Percentiles rank a stretch among this genome's conserved stretches.
Evolutionary conservation across 2,113 vertebrate genomes (phyloP).

Genomic region (Amblyopsis rosae): DNA sequence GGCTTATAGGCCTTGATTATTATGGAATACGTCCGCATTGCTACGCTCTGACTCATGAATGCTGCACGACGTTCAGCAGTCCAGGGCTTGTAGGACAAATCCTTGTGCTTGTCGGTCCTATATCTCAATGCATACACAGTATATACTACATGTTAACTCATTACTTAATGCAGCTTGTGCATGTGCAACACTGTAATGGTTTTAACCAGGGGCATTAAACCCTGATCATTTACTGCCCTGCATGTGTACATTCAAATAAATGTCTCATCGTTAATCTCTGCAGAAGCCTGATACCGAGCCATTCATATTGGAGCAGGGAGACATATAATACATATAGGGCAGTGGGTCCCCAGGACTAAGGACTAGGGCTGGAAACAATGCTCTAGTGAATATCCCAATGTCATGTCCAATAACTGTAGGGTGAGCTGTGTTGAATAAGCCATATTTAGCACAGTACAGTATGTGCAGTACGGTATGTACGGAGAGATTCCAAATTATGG

Average conservation of each 20-base stretch:
- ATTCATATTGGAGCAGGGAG: no score
- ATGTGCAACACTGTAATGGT: neutral
- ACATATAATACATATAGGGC: no score
- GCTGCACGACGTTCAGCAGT: neutral
- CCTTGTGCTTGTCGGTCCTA: neutral
- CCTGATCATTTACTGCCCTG: no score
- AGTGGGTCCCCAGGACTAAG: no score
- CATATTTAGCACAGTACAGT: slow-evolving; percentile 59
- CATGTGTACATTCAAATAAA: no score
- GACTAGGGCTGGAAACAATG: no score
- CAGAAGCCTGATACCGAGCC: no score
- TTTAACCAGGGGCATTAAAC: neutral
- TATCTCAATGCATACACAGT: neutral
- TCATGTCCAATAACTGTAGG: slow-evolving; percentile 41
- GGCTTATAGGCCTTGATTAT: neutral
- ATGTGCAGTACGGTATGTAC: neutral
- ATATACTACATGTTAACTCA: neutral
- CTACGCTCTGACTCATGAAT: neutral
- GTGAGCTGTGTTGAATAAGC: slow-evolving; percentile 45
- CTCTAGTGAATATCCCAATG: slow-evolving; percentile 36
- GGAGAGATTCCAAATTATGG: no score
- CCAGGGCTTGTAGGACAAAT: neutral
- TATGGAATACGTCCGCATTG: slow-evolving; percentile 11
- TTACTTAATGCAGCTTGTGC: neutral
- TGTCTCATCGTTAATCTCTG: no score